phyloP scores from a whole-genome alignment of 2,113 vertebrate genomes.

The Glaucomys volans region DNA sequence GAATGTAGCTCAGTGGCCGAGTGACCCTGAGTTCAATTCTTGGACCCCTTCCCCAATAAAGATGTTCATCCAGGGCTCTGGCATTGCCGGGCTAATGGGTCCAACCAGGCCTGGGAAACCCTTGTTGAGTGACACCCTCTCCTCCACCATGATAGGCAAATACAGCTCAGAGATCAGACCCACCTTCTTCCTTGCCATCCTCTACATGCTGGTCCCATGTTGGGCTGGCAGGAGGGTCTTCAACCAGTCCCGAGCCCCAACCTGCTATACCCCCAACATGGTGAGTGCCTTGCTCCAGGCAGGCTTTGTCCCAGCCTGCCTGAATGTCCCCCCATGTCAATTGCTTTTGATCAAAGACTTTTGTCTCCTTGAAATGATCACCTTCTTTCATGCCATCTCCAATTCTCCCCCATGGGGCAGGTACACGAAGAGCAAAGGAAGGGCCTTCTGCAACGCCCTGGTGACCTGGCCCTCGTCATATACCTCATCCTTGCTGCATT shows the following conservation, averaged over 20 bases:
- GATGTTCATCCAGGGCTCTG: background rate
- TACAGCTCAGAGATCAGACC: conserved; percentile 92
- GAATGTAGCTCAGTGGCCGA: too few species aligned
- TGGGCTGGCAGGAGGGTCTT: conserved; percentile 89
- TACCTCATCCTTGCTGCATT: conserved; percentile 85
- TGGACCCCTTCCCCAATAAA: too few species aligned
- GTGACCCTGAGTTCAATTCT: too few species aligned
- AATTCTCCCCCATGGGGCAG: conserved; percentile 78
- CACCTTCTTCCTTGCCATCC: conserved; percentile 91
- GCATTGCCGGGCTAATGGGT: background rate
- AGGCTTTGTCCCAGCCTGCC: background rate
- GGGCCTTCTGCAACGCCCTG: conserved; percentile 88
- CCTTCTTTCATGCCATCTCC: background rate
- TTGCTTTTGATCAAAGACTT: background rate
- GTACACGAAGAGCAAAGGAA: conserved; percentile 89
- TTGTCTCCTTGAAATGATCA: background rate
- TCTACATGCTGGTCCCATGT: conserved; percentile 89
- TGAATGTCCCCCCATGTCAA: background rate
- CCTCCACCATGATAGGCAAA: conserved; percentile 88
- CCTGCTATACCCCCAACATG: conserved; percentile 82
- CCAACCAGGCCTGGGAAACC: background rate
- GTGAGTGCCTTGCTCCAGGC: conserved; percentile 81
- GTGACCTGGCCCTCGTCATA: conserved; percentile 87
- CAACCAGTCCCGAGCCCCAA: conserved; percentile 82
- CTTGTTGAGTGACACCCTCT: background rate